A percentile compares a stretch with the other conserved stretches of the same genome.
Conservation (phyloP, 1,140 invertebrate species). For the Cydia fagiglandana region DNA sequence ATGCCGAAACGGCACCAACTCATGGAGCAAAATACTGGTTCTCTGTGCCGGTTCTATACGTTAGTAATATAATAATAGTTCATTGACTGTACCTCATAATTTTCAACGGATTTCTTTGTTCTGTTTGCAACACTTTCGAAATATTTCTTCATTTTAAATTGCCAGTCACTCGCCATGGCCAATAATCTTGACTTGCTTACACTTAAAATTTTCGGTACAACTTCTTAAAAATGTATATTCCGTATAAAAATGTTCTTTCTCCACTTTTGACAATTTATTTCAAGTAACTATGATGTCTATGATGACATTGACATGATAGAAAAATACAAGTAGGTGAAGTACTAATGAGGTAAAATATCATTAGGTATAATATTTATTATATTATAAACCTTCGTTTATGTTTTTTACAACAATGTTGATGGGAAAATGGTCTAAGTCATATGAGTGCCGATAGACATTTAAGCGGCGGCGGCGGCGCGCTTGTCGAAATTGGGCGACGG, state of each 20-base stretch:
- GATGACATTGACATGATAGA: not conserved
- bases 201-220: not conserved
- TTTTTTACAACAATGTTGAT: no score
- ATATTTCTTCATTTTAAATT: conserved; percentile 15
- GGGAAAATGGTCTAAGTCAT: no score
- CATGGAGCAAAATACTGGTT: no score
- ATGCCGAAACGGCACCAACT: no score
- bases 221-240: not conserved
- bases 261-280: conserved; percentile 1
- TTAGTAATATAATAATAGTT: no score
- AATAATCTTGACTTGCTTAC: not conserved
- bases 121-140: not conserved
- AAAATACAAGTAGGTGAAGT: not conserved
- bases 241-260: not conserved
- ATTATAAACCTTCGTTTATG: no score
- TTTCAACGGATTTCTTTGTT: not conserved
- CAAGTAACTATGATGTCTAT: no score
- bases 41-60: no score
- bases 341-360: not conserved
- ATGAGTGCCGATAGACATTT: no score
- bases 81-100: not conserved
- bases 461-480: no score
- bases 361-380: no score
- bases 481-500: no score
- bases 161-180: not conserved